Evolutionary conservation across 1,140 invertebrate species (phyloP).

Genomic region (Micrasema minimum): DNA sequence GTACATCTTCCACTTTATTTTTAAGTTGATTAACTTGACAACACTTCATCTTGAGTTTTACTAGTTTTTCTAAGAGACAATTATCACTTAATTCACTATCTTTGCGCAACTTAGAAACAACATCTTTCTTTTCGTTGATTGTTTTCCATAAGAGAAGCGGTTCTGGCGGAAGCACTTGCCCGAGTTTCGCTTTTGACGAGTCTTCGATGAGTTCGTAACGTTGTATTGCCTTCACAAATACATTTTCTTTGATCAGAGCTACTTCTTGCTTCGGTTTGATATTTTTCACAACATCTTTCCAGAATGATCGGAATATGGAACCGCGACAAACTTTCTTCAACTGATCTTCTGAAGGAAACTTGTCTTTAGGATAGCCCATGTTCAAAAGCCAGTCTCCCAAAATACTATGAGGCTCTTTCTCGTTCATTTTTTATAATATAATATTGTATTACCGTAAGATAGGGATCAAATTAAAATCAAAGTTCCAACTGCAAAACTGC

Average conservation of each 20-base stretch:
- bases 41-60: slow-evolving; percentile 30
- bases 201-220: slow-evolving; percentile 30
- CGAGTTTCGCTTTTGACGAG: slow-evolving; percentile 28
- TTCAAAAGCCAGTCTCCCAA: slow-evolving; percentile 35
- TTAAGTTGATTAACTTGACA: background rate
- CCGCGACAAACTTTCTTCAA: slow-evolving; percentile 38
- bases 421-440: slow-evolving; percentile 20
- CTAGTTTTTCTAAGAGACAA: background rate
- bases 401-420: slow-evolving; percentile 18
- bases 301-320: slow-evolving; percentile 31
- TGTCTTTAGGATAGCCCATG: slow-evolving; percentile 42
- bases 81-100: background rate
- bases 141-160: slow-evolving; percentile 13
- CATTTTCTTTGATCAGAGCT: slow-evolving; percentile 29
- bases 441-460: too few species aligned
- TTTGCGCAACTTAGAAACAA: background rate
- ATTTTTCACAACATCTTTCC: slow-evolving; percentile 35
- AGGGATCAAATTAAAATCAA: too few species aligned
- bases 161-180: slow-evolving; percentile 33
- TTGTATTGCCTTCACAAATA: slow-evolving; percentile 30
- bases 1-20: slow-evolving; percentile 1
- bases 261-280: slow-evolving; percentile 36
- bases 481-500: too few species aligned
- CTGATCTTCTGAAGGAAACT: slow-evolving; percentile 38
- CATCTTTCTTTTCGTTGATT: background rate